Evolutionary conservation across 2,888 invertebrate species (phyloP).

Genomic region (Rhamphomyia laevipes): DNA sequence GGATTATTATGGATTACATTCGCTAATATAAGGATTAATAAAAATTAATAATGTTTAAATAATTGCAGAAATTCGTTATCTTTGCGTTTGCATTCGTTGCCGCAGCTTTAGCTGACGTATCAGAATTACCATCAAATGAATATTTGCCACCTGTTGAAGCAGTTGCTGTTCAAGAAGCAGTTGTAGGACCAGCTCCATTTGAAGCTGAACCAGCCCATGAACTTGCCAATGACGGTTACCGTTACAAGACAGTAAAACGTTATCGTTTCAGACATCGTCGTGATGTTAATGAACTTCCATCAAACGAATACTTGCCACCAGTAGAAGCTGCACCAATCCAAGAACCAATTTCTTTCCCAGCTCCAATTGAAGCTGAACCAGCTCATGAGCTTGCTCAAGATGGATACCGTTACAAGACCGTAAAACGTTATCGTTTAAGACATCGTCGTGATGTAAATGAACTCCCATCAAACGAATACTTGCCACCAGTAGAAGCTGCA

Average conservation of each 20-base stretch:
- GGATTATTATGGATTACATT: too few relatives aligned
- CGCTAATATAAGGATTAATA: neutral
- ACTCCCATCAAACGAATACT: constrained; percentile 20
- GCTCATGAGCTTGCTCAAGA: constrained; percentile 25
- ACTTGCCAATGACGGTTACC: constrained; percentile 18
- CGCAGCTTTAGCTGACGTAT: neutral
- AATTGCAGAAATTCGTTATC: neutral
- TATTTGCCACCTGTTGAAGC: neutral
- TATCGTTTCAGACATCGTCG: constrained; percentile 16
- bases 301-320: neutral
- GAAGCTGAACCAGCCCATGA: constrained; percentile 17
- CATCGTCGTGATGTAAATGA: constrained; percentile 9
- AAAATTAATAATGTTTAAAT: neutral
- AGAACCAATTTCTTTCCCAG: constrained; percentile 16
- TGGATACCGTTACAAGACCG: constrained; percentile 20
- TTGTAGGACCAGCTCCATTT: neutral
- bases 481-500: constrained; percentile 18
- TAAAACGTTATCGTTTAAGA: constrained; percentile 20
- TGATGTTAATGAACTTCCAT: neutral
- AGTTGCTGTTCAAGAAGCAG: constrained; percentile 1
- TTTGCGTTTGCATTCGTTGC: neutral
- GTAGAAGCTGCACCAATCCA: constrained; percentile 12
- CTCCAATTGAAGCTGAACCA: constrained; percentile 14
- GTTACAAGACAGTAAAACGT: constrained; percentile 17
- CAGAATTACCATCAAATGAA: neutral